Percentiles rank a stretch among this genome's conserved stretches.
Evolutionary conservation across 2,113 vertebrate species (phyloP).

Genomic region (Dolichallabes microphthalmus): DNA sequence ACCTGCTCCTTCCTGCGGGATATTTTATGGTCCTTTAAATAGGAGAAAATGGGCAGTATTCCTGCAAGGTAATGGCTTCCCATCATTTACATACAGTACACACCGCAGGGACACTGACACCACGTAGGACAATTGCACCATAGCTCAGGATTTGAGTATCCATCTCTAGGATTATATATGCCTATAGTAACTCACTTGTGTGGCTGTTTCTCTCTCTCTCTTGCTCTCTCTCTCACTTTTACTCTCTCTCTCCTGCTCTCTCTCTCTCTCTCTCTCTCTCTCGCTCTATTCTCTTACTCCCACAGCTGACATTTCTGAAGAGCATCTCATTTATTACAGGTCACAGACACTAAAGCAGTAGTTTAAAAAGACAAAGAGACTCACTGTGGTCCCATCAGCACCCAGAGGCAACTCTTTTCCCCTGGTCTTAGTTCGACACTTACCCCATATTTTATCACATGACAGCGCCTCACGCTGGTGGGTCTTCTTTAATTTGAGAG

Average conservation of each 20-base stretch:
- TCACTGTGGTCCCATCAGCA: constrained; percentile 16
- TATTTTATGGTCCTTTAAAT: constrained; percentile 41
- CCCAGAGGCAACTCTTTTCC: constrained; percentile 1
- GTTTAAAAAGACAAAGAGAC: constrained; percentile 45
- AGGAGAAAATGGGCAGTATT: constrained; percentile 16
- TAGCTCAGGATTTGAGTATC: background rate
- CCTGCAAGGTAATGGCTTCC: constrained; percentile 36
- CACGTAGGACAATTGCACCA: background rate
- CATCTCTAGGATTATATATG: background rate
- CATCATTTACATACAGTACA: constrained; percentile 15
- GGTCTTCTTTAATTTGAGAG: background rate
- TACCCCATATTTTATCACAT: constrained; percentile 1
- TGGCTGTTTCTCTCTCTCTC: background rate
- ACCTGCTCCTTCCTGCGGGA: background rate
- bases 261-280: background rate
- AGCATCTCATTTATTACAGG: constrained; percentile 50
- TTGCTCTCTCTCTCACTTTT: background rate
- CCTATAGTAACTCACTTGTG: background rate
- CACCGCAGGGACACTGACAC: background rate
- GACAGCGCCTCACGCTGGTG: background rate
- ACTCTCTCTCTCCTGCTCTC: background rate
- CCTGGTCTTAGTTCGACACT: background rate
- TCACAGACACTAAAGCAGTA: constrained; percentile 40
- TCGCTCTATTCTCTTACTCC: constrained; percentile 23
- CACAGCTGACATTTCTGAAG: constrained; percentile 46